Evolutionary conservation across 2,113 vertebrate genomes (phyloP), one percentile per base, ranked within the genome.

Genomic region (Grantiella picta): DNA sequence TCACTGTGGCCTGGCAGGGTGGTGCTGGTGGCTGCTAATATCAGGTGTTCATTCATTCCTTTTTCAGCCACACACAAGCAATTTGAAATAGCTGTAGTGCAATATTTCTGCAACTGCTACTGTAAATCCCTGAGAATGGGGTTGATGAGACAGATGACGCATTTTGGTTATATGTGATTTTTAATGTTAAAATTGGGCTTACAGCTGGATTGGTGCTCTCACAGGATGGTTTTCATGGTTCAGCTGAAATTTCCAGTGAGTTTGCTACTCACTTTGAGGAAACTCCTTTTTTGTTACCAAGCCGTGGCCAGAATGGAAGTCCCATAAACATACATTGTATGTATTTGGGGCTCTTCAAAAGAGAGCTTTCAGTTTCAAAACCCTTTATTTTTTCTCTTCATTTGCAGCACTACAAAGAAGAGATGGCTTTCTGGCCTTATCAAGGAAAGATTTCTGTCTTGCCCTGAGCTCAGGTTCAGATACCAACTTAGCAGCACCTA

Each of bases 271-370:
- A 20, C 33, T 92, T 85, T 4, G 7, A 78, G 61, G 35, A 70
- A 91, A 52, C 9, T 47, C 12, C 31, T 25, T 60, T 28, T 80
- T 38, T 65, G 12, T 86, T 79, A 24, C 36, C 83, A 42, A 86
- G 8, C 35, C 15, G 15, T 59, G 42, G 10, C 47, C 31, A 33
- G 29, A 77, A 24, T 33, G 40, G 36, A 47, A 81, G 22, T 40
- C 47, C 49, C 13, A 11, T 66, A 56, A 75, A 81, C 0, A 0
- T 36, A 2, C 1, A 0, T 40, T 59, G 8, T 40, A 15, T 77
- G 5, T 63, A 18, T 61, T 82, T 64, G 20, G 15, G 10, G 0
- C 28, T 56, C 47, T 71, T 75, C 35, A 6, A 57, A 80, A 82
- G 36, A 42, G 7, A 64, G 13, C 8, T 91, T 82, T 89, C 45